These are phyloP conservation scores for Melipona quadrifasciata DNA, from an alignment of 1,140 invertebrate species.

Conservation along the genomic window DNA sequence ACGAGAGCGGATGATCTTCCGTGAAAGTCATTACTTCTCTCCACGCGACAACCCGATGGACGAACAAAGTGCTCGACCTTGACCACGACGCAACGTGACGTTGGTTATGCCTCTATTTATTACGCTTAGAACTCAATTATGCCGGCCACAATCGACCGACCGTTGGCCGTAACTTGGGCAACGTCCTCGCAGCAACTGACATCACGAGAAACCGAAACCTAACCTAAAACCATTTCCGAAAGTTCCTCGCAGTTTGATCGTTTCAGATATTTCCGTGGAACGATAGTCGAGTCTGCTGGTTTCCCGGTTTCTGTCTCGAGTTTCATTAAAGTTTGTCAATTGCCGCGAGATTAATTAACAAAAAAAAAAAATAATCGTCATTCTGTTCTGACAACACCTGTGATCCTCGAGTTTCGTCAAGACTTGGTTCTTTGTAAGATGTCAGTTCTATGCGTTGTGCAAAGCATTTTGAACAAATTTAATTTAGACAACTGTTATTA, in stretches of 20 bases:
- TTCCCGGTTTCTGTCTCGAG: background rate
- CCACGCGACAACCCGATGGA: slow-evolving; percentile 23
- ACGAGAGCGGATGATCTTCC: slow-evolving; percentile 8
- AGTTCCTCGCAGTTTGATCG: background rate
- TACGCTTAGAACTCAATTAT: slow-evolving; percentile 43
- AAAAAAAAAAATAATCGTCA: background rate
- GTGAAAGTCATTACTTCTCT: slow-evolving; percentile 21
- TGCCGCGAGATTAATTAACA: no score
- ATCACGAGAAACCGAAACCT: background rate
- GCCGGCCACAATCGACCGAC: background rate
- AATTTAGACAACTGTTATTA: no score
- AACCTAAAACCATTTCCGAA: slow-evolving; percentile 5
- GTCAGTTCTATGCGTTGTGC: no score
- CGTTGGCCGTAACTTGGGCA: background rate
- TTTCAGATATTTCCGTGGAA: background rate
- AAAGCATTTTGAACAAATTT: no score
- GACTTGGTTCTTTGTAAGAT: background rate
- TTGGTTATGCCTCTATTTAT: slow-evolving; percentile 41
- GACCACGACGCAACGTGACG: slow-evolving; percentile 10
- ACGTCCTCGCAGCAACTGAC: background rate
- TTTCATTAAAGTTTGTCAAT: background rate
- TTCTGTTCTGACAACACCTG: fast-evolving
- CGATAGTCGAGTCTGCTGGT: background rate
- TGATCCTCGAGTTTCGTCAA: no score
- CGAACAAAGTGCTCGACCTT: slow-evolving; percentile 11